Base-by-base conservation (phyloP, 2,888 invertebrate genomes). In the Philaethria dido region DNA sequence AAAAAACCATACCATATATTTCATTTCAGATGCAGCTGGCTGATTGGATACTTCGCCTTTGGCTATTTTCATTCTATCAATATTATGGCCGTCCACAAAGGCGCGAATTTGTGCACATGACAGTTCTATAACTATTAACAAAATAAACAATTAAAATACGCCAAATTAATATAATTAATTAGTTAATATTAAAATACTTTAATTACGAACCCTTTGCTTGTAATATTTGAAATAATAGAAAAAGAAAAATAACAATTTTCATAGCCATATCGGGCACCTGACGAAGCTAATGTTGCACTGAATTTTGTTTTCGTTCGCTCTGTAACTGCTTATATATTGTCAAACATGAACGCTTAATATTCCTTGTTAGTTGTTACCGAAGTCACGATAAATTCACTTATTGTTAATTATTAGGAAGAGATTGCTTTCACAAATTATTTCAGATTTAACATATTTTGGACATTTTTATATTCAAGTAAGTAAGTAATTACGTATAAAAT, bases 81-180 rank as follows among this genome's bases (percentile, higher is more conserved):
- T 64, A 61, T 84, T 84, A 65, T 84, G 84, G 0, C 80, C 80
- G 61, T 83, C 76, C 16, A 83, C 80, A 44, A 84, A 78, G 8
- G 63, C 63, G 1, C 68, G 69, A n/a, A 82, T 77, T 69, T 82
- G 77, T 5, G 73, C 69, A 63, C 84, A 84, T 36, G 80, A 75
- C 61, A 83, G 73, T 16, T 78, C 71, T 42, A 78, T n/a, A 68
- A 78, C 81, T 80, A 72, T 64, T 76, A 70, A 64, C 50, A 57
- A 66, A 39, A 18, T 33, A 52, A 22, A 20, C n/a, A 5, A 52
- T n/a, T 29, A 16, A 52, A 52, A 0, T 14, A 52, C 3, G 29
- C 20, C n/a, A 52, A 14, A n/a, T 60, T 29, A 4, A 2, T 22
- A 25, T 14, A 39, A 57, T 6, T 42, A 14, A n/a, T 25, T 29